These are phyloP conservation scores for Halcyon malimbica DNA, from an alignment of 2,113 vertebrate species.

Conservation along the genomic window DNA sequence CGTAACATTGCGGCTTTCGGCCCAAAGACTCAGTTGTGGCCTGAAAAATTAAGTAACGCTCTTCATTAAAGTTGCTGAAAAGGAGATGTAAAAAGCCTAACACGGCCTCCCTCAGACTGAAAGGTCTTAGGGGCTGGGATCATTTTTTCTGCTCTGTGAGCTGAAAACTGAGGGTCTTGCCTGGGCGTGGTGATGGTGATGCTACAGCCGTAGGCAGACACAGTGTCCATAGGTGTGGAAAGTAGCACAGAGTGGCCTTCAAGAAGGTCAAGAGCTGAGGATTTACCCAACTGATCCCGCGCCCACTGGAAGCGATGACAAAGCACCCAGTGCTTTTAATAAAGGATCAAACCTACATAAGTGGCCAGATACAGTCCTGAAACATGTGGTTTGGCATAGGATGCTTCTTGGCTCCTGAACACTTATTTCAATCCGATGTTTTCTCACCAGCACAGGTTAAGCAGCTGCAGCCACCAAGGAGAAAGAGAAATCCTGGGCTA, in stretches of 20 bases:
- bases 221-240: background rate
- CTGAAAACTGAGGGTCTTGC: background rate
- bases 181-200: background rate
- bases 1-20: background rate
- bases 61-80: background rate
- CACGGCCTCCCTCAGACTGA: background rate
- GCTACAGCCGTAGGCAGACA: background rate
- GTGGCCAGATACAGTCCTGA: background rate
- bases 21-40: background rate
- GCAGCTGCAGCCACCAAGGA: background rate
- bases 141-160: accelerated
- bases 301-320: conserved; percentile 25
- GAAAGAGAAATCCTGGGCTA: background rate
- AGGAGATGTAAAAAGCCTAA: background rate
- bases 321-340: conserved; percentile 46
- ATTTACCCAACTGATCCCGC: background rate
- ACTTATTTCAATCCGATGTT: background rate
- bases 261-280: background rate
- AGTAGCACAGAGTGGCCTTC: conserved; percentile 17
- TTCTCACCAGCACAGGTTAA: background rate
- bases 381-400: background rate
- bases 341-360: conserved; percentile 22
- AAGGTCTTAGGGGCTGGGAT: background rate
- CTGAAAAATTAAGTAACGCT: background rate
- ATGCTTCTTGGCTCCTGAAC: background rate